phyloP scores from a whole-genome alignment of 1,140 invertebrate species.

The Euwallacea similis region DNA sequence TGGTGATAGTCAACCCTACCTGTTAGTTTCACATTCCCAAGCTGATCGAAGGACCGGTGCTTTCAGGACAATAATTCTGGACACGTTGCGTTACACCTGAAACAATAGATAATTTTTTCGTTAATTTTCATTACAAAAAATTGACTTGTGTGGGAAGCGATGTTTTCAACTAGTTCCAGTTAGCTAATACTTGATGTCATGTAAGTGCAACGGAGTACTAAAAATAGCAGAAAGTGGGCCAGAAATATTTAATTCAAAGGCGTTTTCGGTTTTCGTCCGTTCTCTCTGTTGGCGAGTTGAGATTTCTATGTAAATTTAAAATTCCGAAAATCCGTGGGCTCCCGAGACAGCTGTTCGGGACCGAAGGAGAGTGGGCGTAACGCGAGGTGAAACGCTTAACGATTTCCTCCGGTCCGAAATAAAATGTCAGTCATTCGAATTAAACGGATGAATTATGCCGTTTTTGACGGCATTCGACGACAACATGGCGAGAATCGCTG shows the following conservation, averaged over 20 bases:
- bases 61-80: neutral
- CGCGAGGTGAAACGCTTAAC: slow-evolving; percentile 32
- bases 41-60: slow-evolving; percentile 1
- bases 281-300: slow-evolving; percentile 26
- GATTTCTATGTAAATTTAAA: slow-evolving; percentile 36
- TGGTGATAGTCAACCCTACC: neutral
- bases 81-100: neutral
- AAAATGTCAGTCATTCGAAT: slow-evolving; percentile 17
- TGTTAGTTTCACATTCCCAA: slow-evolving; percentile 19
- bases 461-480: neutral
- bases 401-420: slow-evolving; percentile 29
- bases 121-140: neutral
- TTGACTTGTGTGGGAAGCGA: neutral
- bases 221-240: slow-evolving; percentile 34
- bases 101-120: slow-evolving; percentile 1
- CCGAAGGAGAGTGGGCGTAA: slow-evolving; percentile 13
- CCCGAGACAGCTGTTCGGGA: slow-evolving; percentile 34
- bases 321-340: slow-evolving; percentile 34
- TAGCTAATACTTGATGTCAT: neutral
- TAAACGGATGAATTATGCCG: slow-evolving; percentile 13
- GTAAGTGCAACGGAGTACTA: slow-evolving; percentile 8
- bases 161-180: neutral
- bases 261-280: slow-evolving; percentile 29
- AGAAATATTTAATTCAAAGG: slow-evolving; percentile 34
- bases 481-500: too few species aligned